Evolutionary conservation across 2,113 vertebrate species (phyloP).

Genomic region (Erpornis zantholeuca): DNA sequence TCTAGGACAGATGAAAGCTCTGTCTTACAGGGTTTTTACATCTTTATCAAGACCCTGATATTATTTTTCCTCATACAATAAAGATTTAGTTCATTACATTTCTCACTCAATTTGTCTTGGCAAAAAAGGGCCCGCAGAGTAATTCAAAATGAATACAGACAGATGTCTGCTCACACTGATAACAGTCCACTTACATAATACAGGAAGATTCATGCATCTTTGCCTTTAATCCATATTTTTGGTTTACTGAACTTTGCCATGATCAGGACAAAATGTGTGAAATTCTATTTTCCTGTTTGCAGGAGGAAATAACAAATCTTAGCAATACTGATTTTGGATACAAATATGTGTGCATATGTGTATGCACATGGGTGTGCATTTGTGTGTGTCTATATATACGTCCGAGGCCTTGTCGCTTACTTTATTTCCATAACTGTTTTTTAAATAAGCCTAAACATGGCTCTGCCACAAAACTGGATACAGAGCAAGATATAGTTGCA

Average conservation of each 20-base stretch:
- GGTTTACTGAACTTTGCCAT: background rate
- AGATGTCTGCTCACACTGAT: background rate
- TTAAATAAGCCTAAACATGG: background rate
- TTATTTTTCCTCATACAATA: background rate
- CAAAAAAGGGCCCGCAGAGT: background rate
- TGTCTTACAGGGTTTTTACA: background rate
- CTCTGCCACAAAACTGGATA: background rate
- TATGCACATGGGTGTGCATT: background rate
- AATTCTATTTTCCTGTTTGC: background rate
- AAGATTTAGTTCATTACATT: conserved; percentile 27
- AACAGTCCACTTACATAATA: background rate
- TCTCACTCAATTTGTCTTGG: conserved; percentile 24
- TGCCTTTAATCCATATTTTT: background rate
- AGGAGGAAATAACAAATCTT: background rate
- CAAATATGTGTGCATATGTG: background rate
- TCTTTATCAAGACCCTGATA: background rate
- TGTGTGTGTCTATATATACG: background rate
- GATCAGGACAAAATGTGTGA: background rate
- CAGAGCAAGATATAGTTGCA: background rate
- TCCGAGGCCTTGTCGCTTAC: background rate
- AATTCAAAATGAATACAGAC: conserved; percentile 23
- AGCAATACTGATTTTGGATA: background rate
- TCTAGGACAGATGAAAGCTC: background rate
- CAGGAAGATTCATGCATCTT: background rate
- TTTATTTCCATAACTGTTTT: background rate